A percentile compares a stretch with the other conserved stretches of the same genome.
phyloP scores from a whole-genome alignment of 2,888 invertebrate genomes.

The Sipha maydis region DNA sequence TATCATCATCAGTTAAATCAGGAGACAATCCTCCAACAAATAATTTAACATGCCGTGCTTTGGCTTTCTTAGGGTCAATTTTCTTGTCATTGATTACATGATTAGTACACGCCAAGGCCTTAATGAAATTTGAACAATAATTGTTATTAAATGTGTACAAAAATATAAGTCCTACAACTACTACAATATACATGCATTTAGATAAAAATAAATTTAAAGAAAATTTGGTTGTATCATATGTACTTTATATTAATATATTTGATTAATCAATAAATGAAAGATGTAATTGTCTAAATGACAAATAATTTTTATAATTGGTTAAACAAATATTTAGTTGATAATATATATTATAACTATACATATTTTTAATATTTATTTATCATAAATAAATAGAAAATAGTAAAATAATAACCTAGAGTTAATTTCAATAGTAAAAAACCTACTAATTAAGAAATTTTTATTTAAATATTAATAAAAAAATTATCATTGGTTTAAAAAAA shows the following conservation, averaged over 20 bases:
- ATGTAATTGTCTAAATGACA: background rate
- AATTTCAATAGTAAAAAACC: no score
- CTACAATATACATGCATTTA: background rate
- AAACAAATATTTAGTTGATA: background rate
- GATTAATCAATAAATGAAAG: background rate
- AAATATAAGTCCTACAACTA: background rate
- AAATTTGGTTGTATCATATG: background rate
- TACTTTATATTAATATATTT: no score
- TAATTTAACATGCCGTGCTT: conserved; percentile 94
- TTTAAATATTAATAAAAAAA: no score
- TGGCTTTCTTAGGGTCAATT: conserved; percentile 95
- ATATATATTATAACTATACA: no score
- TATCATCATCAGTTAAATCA: conserved; percentile 92
- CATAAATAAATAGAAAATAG: no score
- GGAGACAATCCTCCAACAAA: conserved; percentile 95
- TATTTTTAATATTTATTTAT: no score
- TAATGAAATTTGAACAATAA: background rate
- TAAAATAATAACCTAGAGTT: no score
- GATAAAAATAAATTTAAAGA: background rate
- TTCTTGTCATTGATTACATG: conserved; percentile 95
- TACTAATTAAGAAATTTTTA: background rate
- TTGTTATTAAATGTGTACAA: background rate
- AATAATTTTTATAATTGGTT: background rate
- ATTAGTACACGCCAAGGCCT: conserved; percentile 81
- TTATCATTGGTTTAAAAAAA: no score